Percentiles rank a stretch among this genome's conserved stretches.
phyloP scores from a whole-genome alignment of 53 echinoderm and acorn worm species.

The Luidia sarsii region DNA sequence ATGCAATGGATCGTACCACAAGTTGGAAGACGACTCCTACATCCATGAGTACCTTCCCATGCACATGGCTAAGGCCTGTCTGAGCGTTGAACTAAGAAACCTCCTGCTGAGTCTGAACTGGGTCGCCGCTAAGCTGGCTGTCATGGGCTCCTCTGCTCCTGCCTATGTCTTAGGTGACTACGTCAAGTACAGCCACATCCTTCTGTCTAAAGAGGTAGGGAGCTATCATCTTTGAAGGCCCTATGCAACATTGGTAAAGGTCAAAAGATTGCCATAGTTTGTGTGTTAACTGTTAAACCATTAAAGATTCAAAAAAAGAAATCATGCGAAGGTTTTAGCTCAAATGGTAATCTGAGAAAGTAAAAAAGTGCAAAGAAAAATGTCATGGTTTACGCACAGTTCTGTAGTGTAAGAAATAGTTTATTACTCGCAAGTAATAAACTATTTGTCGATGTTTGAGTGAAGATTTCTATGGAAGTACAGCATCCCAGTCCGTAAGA shows the following conservation, averaged over 20 bases:
- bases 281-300: too few relatives aligned
- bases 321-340: too few relatives aligned
- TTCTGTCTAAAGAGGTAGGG: slow-evolving; percentile 46
- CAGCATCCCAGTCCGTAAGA: too few relatives aligned
- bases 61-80: slow-evolving; percentile 72
- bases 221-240: neutral
- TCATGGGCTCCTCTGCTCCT: slow-evolving; percentile 66
- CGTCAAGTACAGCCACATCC: slow-evolving; percentile 62
- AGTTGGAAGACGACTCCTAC: slow-evolving; percentile 71
- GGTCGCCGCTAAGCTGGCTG: slow-evolving; percentile 60
- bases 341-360: too few relatives aligned
- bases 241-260: neutral
- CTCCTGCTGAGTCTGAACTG: slow-evolving; percentile 69
- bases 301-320: too few relatives aligned
- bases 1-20: slow-evolving; percentile 67
- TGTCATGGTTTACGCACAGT: too few relatives aligned
- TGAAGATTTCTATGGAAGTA: too few relatives aligned
- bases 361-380: too few relatives aligned
- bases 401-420: too few relatives aligned
- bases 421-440: too few relatives aligned
- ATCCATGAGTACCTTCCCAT: slow-evolving; percentile 79
- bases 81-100: slow-evolving; percentile 45
- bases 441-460: too few relatives aligned
- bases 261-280: neutral
- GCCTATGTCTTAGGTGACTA: slow-evolving; percentile 76